These are phyloP conservation scores for Chionodraco myersi DNA, from an alignment of 2,113 vertebrate genomes.

Conservation along the genomic window DNA sequence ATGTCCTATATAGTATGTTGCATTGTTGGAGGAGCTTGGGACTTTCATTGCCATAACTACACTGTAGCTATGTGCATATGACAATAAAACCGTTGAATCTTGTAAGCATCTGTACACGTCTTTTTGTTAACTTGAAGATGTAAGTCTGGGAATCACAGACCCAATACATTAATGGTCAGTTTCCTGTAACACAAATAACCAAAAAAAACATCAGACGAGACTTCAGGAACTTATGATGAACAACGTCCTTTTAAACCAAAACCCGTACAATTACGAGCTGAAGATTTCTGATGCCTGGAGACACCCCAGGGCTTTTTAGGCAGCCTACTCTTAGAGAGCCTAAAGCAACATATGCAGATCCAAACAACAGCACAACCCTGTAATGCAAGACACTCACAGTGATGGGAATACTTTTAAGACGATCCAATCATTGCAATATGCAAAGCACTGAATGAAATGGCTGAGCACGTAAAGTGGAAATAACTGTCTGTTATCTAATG, in stretches of 20 bases:
- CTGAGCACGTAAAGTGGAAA: constrained; percentile 44
- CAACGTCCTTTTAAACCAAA: background rate
- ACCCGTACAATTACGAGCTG: background rate
- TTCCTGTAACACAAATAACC: background rate
- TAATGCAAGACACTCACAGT: constrained; percentile 9
- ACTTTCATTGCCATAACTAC: too few species aligned
- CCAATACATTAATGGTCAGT: background rate
- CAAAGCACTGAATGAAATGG: constrained; percentile 38
- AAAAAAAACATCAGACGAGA: background rate
- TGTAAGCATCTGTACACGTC: background rate
- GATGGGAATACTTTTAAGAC: constrained; percentile 23
- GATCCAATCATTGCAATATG: constrained; percentile 22
- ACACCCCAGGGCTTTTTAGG: constrained; percentile 1
- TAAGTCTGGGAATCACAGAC: background rate
- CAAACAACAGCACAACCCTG: constrained; percentile 11
- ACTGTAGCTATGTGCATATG: too few species aligned
- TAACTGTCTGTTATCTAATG: constrained; percentile 49
- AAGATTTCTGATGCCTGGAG: constrained; percentile 1
- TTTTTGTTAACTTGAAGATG: background rate
- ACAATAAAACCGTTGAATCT: too few species aligned
- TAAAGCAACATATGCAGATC: background rate
- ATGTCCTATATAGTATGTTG: too few species aligned
- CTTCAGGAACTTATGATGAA: background rate
- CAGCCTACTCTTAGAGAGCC: constrained; percentile 22
- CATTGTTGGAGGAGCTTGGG: too few species aligned